A percentile compares a stretch with the other conserved stretches of the same genome.
These are phyloP conservation scores for Morinoia aosen DNA, from an alignment of 2,888 invertebrate genomes.

Conservation along the genomic window DNA sequence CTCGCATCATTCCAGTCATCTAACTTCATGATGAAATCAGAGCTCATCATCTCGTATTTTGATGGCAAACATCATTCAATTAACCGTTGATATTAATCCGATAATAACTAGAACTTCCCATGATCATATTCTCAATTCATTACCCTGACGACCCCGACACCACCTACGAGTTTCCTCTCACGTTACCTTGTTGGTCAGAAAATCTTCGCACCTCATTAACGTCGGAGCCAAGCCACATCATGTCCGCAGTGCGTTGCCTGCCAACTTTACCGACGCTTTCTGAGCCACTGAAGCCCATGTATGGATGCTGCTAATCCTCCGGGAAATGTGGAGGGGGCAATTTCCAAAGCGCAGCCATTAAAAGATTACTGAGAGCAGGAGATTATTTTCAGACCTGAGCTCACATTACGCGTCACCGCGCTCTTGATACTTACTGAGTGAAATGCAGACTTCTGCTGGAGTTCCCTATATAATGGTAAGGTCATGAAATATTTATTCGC, in stretches of 20 bases:
- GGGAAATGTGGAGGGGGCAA: background rate
- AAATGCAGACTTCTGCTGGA: too few relatives aligned
- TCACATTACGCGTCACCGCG: too few relatives aligned
- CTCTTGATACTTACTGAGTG: too few relatives aligned
- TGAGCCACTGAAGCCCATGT: background rate
- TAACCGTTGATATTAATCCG: too few relatives aligned
- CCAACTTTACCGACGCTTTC: background rate
- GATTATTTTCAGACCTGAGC: background rate
- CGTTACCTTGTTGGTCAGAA: background rate
- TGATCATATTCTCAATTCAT: too few relatives aligned
- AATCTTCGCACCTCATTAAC: background rate
- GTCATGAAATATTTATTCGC: too few relatives aligned
- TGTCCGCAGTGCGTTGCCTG: background rate
- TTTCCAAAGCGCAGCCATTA: background rate
- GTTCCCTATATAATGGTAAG: too few relatives aligned
- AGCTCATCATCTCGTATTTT: too few relatives aligned
- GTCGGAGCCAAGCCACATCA: background rate
- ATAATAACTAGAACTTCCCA: too few relatives aligned
- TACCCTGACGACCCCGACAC: background rate
- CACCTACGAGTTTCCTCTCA: background rate
- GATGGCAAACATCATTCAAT: too few relatives aligned
- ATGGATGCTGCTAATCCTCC: background rate
- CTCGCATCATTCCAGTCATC: too few relatives aligned
- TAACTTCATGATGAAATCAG: too few relatives aligned
- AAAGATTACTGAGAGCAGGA: background rate